A percentile compares a stretch with the other conserved stretches of the same genome.
Conservation (phyloP, 2,113 vertebrate genomes). For the Pseudolaguvia tuberculata region DNA sequence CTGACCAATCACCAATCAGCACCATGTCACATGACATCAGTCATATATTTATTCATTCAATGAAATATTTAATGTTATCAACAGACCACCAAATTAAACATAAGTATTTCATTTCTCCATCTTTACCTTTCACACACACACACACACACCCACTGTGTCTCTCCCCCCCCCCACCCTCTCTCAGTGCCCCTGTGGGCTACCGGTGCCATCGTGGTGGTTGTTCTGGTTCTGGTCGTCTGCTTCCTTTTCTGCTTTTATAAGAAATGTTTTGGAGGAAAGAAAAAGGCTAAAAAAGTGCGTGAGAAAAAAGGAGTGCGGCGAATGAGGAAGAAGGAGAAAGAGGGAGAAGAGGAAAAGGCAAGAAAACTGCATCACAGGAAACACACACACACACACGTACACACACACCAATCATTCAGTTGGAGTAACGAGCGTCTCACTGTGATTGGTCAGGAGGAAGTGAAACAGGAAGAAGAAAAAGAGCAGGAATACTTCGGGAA, state of each 20-base stretch:
- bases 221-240: conserved; percentile 70
- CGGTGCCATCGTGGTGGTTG: conserved; percentile 75
- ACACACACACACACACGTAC: too few species aligned
- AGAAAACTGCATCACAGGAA: conserved; percentile 30
- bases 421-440: neutral
- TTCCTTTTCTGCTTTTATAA: conserved; percentile 76
- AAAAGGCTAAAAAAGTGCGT: conserved; percentile 77
- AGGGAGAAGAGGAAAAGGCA: conserved; percentile 69
- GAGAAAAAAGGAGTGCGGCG: conserved; percentile 74
- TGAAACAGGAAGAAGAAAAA: conserved; percentile 69
- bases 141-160: neutral
- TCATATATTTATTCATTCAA: neutral
- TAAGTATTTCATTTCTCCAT: conserved; percentile 57
- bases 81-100: conserved; percentile 69
- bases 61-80: conserved; percentile 24
- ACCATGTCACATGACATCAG: neutral
- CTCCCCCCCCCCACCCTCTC: neutral
- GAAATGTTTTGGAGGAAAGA: conserved; percentile 71
- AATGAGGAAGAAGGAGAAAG: conserved; percentile 71
- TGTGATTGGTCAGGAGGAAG: conserved; percentile 60
- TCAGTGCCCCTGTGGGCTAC: conserved; percentile 84
- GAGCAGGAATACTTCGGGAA: conserved; percentile 76
- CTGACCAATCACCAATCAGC: neutral
- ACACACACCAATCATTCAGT: neutral
- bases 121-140: neutral